Conservation (phyloP, 1,140 invertebrate species). For the Macrobrachium nipponense region DNA sequence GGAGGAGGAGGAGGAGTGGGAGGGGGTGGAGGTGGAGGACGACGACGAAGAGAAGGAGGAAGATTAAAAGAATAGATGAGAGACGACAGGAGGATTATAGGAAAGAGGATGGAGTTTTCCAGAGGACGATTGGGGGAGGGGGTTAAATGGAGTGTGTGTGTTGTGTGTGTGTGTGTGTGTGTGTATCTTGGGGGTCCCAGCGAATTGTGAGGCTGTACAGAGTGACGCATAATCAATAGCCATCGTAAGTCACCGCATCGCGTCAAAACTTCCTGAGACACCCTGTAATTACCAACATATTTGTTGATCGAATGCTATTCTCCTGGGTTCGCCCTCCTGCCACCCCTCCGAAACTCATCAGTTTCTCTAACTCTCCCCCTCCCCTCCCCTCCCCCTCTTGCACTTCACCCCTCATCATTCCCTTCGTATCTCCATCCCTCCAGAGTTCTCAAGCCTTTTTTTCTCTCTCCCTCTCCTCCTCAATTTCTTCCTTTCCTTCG, state of each 20-base stretch:
- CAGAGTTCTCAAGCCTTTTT: not conserved
- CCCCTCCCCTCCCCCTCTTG: not conserved
- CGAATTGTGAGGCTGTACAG: slow-evolving; percentile 42
- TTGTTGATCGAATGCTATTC: slow-evolving; percentile 47
- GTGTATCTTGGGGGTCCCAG: slow-evolving; percentile 38
- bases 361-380: not conserved
- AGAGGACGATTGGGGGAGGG: no score
- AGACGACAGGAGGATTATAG: slow-evolving; percentile 46
- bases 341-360: not conserved
- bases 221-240: slow-evolving; percentile 59
- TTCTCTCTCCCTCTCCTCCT: slow-evolving; percentile 8
- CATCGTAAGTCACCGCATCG: slow-evolving; percentile 45
- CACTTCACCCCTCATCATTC: not conserved
- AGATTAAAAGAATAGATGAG: not conserved
- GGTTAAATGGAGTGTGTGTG: no score
- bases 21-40: no score
- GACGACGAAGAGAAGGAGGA: no score
- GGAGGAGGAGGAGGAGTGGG: no score
- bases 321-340: slow-evolving; percentile 3
- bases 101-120: slow-evolving; percentile 29
- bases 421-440: not conserved
- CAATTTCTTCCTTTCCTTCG: not conserved
- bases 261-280: slow-evolving; percentile 57
- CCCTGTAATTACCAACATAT: slow-evolving; percentile 55
- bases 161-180: not conserved